Evolutionary conservation across 2,113 vertebrate genomes (phyloP).

Genomic region (Isichthys henryi): DNA sequence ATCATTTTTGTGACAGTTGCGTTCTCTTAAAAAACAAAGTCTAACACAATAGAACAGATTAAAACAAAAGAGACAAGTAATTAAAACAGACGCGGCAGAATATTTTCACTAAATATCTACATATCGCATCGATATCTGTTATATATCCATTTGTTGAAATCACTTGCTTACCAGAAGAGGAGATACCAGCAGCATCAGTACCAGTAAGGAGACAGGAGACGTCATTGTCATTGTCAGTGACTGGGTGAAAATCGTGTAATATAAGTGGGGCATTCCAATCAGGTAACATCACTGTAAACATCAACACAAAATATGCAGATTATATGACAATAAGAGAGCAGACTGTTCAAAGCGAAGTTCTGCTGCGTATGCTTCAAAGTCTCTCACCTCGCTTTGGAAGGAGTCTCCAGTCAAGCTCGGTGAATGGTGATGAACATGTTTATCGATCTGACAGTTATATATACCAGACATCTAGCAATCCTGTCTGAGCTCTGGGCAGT

Average conservation of each 20-base stretch:
- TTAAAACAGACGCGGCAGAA: background rate
- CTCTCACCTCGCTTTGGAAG: background rate
- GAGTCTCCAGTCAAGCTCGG: background rate
- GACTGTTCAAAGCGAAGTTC: background rate
- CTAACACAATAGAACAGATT: no score
- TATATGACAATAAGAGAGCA: background rate
- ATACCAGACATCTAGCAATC: background rate
- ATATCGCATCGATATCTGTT: background rate
- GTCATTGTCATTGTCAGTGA: background rate
- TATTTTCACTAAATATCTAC: background rate
- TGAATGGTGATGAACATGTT: background rate
- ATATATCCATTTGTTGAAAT: background rate
- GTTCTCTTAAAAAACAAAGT: background rate
- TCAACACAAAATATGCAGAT: background rate
- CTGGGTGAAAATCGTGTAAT: background rate
- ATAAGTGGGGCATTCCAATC: background rate
- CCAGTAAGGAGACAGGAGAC: background rate
- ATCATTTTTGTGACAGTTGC: background rate
- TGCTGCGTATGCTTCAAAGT: background rate
- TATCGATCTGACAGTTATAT: background rate
- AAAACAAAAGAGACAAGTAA: background rate
- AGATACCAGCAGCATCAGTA: background rate
- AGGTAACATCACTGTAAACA: background rate
- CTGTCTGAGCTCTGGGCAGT: background rate
- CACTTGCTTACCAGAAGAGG: background rate